Evolutionary conservation across 2,888 invertebrate genomes (phyloP), one percentile per base, ranked within the genome.

Genomic region (Pasiphila rectangulata): DNA sequence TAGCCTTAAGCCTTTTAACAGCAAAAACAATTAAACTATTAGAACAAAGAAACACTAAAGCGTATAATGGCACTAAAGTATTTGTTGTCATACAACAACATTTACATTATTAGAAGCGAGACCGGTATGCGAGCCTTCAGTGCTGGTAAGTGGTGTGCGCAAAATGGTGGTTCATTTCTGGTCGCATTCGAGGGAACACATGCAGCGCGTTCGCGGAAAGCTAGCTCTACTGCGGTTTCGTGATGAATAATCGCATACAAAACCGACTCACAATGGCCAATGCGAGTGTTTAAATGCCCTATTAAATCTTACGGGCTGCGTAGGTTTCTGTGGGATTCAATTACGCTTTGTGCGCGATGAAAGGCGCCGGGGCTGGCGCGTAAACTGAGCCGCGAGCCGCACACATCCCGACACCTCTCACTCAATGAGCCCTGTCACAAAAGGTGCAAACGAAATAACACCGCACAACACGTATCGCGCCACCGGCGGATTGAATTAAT

Each of bases 271-370:
- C 86, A 86, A 87, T 87, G 76, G 84, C 85, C 87, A 87, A 87
- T 87, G 87, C 82, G 82, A 86, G 81, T 84, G 83, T 86, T 85
- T 86, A 87, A 88, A 88, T 88, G 81, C 88, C 88, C 88, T 88
- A 87, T 88, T 88, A 87, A 88, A 87, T 84, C 84, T 85, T 86
- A 81, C 79, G 72, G 79, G 69, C 79, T 83, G 81, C 86, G 83
- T 86, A 87, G 85, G 85, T 84, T 85, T 86, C 83, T 83, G 85
- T 79, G 81, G 85, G 86, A 88, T 88, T 88, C 87, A 87, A 88
- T 88, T 88, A 87, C 88, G 83, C 83, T 87, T 88, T 88, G 87
- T 87, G 75, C 69, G 65, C 79, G 83, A 80, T 87, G 87, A 88
- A 88, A 88, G 82, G 82, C 79, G 83, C 78, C 78, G 77, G 79